A percentile compares a stretch with the other conserved stretches of the same genome.
Conservation (phyloP, 2,888 invertebrate species). For the Oxycera nigricornis region DNA sequence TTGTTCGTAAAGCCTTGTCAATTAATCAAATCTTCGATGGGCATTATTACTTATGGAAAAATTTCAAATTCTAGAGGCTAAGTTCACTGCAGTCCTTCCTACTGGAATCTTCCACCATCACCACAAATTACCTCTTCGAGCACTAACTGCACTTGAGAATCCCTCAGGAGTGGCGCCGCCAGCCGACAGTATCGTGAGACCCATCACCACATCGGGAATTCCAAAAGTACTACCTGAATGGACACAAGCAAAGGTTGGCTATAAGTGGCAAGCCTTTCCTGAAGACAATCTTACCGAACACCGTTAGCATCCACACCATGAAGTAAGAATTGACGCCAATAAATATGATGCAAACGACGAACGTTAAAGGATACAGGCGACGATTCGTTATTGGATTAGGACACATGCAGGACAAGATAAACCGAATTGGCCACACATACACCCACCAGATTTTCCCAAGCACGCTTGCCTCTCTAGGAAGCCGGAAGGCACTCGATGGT, state of each 20-base stretch:
- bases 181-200: constrained; percentile 87
- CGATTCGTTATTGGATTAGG: constrained; percentile 72
- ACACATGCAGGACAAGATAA: constrained; percentile 71
- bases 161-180: constrained; percentile 88
- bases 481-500: constrained; percentile 62
- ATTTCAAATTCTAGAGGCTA: too few relatives aligned
- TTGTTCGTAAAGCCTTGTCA: too few relatives aligned
- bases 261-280: neutral
- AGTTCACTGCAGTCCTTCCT: too few relatives aligned
- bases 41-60: too few relatives aligned
- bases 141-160: constrained; percentile 82
- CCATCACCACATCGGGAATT: constrained; percentile 89
- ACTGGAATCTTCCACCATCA: too few relatives aligned
- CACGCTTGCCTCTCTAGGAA: constrained; percentile 56
- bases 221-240: constrained; percentile 72
- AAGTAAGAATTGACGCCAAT: constrained; percentile 85
- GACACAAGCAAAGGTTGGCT: neutral
- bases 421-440: constrained; percentile 75
- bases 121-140: constrained; percentile 89
- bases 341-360: constrained; percentile 86
- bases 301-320: constrained; percentile 91
- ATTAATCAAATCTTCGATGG: too few relatives aligned
- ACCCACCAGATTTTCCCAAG: constrained; percentile 67
- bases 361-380: constrained; percentile 76
- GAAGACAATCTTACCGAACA: constrained; percentile 71